phyloP scores from a whole-genome alignment of 2,113 vertebrate species.

The Seriola aureovittata region DNA sequence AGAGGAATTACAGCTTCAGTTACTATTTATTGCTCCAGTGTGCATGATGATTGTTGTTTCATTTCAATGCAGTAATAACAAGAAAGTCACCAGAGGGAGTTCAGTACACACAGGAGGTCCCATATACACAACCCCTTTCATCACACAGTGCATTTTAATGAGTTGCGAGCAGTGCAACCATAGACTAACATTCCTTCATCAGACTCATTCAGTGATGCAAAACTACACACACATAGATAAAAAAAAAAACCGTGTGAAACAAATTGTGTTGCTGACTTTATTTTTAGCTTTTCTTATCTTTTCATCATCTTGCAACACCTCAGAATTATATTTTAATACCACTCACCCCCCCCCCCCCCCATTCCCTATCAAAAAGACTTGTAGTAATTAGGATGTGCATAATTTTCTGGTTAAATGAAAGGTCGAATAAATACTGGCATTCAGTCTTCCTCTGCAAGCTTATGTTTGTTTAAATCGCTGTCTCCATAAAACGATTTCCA shows the following conservation, averaged over 20 bases:
- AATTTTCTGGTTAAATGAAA: not conserved
- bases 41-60: not conserved
- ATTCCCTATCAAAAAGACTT: no score
- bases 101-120: no score
- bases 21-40: not conserved
- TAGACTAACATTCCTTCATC: not conserved
- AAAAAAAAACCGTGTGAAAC: no score
- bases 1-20: constrained; percentile 8
- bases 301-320: no score
- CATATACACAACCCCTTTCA: no score
- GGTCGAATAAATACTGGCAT: not conserved
- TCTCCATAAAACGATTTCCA: not conserved
- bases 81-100: no score
- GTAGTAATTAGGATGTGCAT: no score
- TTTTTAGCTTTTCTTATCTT: no score
- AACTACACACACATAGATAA: not conserved
- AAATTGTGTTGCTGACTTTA: no score
- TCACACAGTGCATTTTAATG: not conserved
- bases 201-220: not conserved
- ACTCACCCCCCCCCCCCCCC: no score
- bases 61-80: not conserved
- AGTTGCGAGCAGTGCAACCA: not conserved
- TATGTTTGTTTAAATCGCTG: not conserved
- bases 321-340: no score
- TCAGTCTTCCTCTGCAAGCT: not conserved